These are phyloP conservation scores for Aphelenchoides avenae DNA, from an alignment of 1,140 invertebrate genomes.

Conservation along the genomic window DNA sequence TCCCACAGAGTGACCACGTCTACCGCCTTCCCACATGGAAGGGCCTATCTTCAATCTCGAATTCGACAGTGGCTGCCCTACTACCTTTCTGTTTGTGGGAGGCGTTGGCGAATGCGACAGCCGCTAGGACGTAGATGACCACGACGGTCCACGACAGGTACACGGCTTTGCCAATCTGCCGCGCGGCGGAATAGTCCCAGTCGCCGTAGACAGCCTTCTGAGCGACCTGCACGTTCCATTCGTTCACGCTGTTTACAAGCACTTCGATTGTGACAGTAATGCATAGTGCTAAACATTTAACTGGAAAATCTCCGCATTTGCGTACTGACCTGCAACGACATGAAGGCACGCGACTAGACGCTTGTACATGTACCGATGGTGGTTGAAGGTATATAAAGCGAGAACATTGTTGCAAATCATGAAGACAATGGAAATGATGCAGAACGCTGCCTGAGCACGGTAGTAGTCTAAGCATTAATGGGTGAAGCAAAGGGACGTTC, in stretches of 20 bases:
- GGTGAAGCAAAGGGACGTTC: conserved; percentile 8
- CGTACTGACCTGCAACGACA: conserved; percentile 35
- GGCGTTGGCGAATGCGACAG: conserved; percentile 33
- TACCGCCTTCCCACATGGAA: conserved; percentile 50
- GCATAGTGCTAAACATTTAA: no score
- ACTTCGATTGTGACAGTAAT: conserved; percentile 29
- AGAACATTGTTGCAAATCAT: conserved; percentile 43
- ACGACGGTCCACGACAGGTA: conserved; percentile 38
- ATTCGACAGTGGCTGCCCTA: conserved; percentile 45
- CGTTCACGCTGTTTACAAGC: conserved; percentile 41
- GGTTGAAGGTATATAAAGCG: conserved; percentile 50
- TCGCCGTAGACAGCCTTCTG: conserved; percentile 21
- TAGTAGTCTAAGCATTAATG: conserved; percentile 53
- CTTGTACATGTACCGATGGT: conserved; percentile 53
- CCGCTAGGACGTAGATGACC: conserved; percentile 32
- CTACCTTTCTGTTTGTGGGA: conserved; percentile 53
- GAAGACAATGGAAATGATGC: conserved; percentile 42
- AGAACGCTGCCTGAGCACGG: conserved; percentile 48
- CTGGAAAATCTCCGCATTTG: no score
- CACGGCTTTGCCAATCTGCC: conserved; percentile 27
- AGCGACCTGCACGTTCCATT: conserved; percentile 42
- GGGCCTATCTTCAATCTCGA: conserved; percentile 49
- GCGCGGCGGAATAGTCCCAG: conserved; percentile 36
- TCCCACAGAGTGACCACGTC: no score
- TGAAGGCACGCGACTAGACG: conserved; percentile 36